Evolutionary conservation across 2,113 vertebrate genomes (phyloP).

Genomic region (Phylloscopus trochiloides): DNA sequence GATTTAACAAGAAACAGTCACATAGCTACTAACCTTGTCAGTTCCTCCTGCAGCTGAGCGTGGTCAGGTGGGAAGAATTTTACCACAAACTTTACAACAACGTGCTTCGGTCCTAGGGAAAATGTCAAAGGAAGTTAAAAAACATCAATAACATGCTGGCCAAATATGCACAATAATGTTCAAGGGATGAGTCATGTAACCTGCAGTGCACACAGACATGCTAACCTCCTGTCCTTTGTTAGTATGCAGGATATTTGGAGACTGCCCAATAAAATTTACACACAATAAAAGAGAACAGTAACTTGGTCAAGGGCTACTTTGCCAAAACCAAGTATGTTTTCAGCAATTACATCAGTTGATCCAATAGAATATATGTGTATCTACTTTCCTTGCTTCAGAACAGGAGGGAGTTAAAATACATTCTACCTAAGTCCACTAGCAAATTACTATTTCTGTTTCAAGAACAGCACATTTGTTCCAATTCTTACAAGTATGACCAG

Average conservation of each 20-base stretch:
- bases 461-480: neutral
- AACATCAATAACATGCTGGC: neutral
- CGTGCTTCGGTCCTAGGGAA: constrained; percentile 87
- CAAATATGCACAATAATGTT: neutral
- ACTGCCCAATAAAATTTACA: neutral
- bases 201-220: neutral
- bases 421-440: neutral
- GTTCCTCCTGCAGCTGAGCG: constrained; percentile 92
- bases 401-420: neutral
- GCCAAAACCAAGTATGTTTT: neutral
- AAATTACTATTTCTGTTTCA: neutral
- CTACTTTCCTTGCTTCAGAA: neutral
- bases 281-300: neutral
- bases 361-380: neutral
- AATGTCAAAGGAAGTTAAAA: neutral
- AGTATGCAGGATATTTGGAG: neutral
- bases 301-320: neutral
- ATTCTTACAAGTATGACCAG: neutral
- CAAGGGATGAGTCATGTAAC: neutral
- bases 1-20: neutral
- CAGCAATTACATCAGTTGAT: neutral
- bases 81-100: constrained; percentile 91
- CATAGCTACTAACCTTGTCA: constrained; percentile 86
- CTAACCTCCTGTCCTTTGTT: neutral
- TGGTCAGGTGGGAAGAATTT: constrained; percentile 98